Evolutionary conservation across 2,888 invertebrate species (phyloP).

Genomic region (Parelbella ahira): DNA sequence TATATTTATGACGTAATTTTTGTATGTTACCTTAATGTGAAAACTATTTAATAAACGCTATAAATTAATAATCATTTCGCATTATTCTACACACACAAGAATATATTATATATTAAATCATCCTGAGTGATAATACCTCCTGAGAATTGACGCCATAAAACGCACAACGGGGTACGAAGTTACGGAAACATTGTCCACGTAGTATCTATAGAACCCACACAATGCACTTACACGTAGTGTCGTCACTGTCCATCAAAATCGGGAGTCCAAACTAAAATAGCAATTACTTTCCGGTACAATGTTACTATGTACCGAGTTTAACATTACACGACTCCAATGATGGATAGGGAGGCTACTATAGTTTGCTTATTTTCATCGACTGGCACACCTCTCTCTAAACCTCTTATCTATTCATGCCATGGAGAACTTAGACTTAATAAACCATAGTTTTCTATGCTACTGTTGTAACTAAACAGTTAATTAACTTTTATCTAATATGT

Average conservation of each 20-base stretch:
- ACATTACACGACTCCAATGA: constrained; percentile 32
- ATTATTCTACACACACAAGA: constrained; percentile 63
- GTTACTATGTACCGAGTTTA: too few relatives aligned
- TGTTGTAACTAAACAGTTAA: constrained; percentile 74
- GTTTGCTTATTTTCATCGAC: constrained; percentile 60
- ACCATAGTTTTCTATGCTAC: constrained; percentile 61
- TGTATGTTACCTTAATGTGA: constrained; percentile 79
- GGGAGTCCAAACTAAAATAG: not conserved
- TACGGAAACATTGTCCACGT: constrained; percentile 18
- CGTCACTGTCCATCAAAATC: constrained; percentile 47
- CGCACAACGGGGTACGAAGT: constrained; percentile 7
- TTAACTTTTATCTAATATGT: constrained; percentile 63
- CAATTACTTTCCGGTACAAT: too few relatives aligned
- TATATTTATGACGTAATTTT: constrained; percentile 69
- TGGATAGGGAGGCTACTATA: constrained; percentile 47
- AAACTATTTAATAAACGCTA: constrained; percentile 77
- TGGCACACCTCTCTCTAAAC: constrained; percentile 61
- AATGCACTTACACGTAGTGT: constrained; percentile 47
- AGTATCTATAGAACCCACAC: constrained; percentile 33
- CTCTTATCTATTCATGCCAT: constrained; percentile 58
- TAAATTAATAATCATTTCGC: constrained; percentile 72
- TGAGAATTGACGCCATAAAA: constrained; percentile 4
- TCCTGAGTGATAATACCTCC: constrained; percentile 12
- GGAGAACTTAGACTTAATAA: constrained; percentile 53
- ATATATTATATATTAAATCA: constrained; percentile 20